Conservation (phyloP, 2,888 invertebrate genomes). For the Mactromeris polynyma region DNA sequence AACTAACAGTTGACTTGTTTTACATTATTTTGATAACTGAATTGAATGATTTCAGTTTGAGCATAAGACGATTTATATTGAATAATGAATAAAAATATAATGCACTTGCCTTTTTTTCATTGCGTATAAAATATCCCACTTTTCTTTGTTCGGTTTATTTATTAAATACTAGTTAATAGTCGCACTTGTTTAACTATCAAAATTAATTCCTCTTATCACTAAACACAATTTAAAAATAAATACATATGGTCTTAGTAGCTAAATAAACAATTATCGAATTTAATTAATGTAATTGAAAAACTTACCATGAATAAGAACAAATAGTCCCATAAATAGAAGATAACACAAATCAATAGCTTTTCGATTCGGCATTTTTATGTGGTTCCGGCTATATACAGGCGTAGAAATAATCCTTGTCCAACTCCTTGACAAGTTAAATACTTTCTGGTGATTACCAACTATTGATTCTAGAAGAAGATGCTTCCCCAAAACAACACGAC, state of each 20-base stretch:
- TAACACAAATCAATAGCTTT: slow-evolving; percentile 40
- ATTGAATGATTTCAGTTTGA: too few relatives aligned
- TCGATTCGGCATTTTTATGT: slow-evolving; percentile 38
- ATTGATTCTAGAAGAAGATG: slow-evolving; percentile 24
- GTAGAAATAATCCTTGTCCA: slow-evolving; percentile 37
- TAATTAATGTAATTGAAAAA: not conserved
- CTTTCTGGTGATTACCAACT: slow-evolving; percentile 43
- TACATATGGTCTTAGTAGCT: not conserved
- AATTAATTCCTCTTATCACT: not conserved
- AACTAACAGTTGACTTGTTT: too few relatives aligned
- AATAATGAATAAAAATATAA: too few relatives aligned
- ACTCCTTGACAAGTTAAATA: slow-evolving; percentile 49
- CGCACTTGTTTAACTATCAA: not conserved
- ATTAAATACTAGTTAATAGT: not conserved
- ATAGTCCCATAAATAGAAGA: slow-evolving; percentile 50
- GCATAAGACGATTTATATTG: too few relatives aligned
- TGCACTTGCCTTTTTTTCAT: too few relatives aligned
- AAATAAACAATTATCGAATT: slow-evolving; percentile 13
- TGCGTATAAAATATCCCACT: not conserved
- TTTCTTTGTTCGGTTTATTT: not conserved
- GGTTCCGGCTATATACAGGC: slow-evolving; percentile 31
- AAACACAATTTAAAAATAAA: not conserved
- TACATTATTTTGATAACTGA: too few relatives aligned
- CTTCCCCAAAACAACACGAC: slow-evolving; percentile 13
- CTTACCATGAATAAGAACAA: slow-evolving; percentile 56